Base-by-base conservation (phyloP, 2,888 invertebrate genomes). In the Polydesmus complanatus region DNA sequence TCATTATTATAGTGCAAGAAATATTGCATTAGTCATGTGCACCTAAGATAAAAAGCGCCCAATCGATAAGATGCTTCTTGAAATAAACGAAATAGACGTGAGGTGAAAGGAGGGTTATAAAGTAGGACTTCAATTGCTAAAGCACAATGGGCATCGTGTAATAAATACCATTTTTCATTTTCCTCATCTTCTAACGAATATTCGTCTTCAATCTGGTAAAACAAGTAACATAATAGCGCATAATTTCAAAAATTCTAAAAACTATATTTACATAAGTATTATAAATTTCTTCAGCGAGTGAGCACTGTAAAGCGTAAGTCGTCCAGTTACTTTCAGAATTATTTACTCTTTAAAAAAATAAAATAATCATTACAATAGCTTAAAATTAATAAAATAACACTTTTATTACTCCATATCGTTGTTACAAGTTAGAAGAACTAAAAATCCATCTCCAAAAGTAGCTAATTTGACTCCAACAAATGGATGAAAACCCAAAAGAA, bases 71-170 rank as follows among this genome's bases (percentile, higher is more conserved):
- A 63, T n/a, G 63, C 58, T 3, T 63, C 61, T 52, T 58, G 49
- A 55, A 58, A 63, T 3, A 61, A 48, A 8, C 57, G 49, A 18
- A 49, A 19, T 21, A 58, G 23, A 27, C 26, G 51, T 18, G 58
- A 27, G 11, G 22, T 27, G 25, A 27, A 11, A 11, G 61, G 61
- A 50, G 57, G 50, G 19, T 54, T 49, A 23, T 61, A 22, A 19
- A 54, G 25, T 23, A 63, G n/a, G 3, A 61, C 51, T 55, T 63
- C 61, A 47, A 51, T 54, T 25, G 63, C 65, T 67, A 87, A 73
- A 67, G 86, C 80, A 66, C 84, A 78, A 69, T 85, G 84, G 3
- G 84, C 84, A 73, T 88, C 87, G 67, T 81, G 80, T 69, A 87
- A 74, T 60, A 88, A 74, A 71, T 86, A 84, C 1, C 82, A 80